phyloP scores from a whole-genome alignment of 2,888 invertebrate species.

The Heliconius aoede region DNA sequence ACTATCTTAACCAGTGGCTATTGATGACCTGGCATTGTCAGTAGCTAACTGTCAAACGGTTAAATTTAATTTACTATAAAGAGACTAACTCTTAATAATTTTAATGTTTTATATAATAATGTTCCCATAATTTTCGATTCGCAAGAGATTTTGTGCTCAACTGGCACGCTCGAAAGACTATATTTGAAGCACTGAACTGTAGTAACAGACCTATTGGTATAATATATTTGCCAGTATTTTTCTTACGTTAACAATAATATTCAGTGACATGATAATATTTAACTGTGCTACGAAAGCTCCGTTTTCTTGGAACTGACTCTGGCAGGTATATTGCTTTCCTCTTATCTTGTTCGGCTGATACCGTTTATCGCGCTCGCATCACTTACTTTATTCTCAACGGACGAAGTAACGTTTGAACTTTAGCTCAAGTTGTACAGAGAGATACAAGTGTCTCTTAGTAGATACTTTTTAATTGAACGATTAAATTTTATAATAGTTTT shows the following conservation, averaged over 20 bases:
- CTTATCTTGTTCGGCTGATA: slow-evolving; percentile 38
- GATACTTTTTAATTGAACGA: slow-evolving; percentile 6
- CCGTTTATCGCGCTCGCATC: slow-evolving; percentile 30
- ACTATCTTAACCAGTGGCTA: too few relatives aligned
- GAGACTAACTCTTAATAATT: too few relatives aligned
- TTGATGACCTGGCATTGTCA: too few relatives aligned
- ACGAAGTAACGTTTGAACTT: slow-evolving; percentile 4
- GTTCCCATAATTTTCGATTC: too few relatives aligned
- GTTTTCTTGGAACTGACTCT: slow-evolving; percentile 33
- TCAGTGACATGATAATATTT: not conserved
- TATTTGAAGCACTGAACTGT: too few relatives aligned
- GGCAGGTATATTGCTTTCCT: slow-evolving; percentile 39
- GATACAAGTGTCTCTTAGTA: not conserved
- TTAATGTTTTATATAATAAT: too few relatives aligned
- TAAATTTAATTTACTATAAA: too few relatives aligned
- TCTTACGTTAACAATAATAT: not conserved
- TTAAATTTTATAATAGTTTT: not conserved
- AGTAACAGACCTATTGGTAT: not conserved
- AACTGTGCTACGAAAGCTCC: slow-evolving; percentile 22
- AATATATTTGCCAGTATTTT: not conserved
- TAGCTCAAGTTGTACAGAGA: not conserved
- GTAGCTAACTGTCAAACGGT: too few relatives aligned
- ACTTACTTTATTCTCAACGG: slow-evolving; percentile 17
- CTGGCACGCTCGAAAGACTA: too few relatives aligned
- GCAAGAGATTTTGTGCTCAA: too few relatives aligned